Base-by-base conservation (phyloP, 2,797 vertebrate genomes). In the Babyrousa celebensis region DNA sequence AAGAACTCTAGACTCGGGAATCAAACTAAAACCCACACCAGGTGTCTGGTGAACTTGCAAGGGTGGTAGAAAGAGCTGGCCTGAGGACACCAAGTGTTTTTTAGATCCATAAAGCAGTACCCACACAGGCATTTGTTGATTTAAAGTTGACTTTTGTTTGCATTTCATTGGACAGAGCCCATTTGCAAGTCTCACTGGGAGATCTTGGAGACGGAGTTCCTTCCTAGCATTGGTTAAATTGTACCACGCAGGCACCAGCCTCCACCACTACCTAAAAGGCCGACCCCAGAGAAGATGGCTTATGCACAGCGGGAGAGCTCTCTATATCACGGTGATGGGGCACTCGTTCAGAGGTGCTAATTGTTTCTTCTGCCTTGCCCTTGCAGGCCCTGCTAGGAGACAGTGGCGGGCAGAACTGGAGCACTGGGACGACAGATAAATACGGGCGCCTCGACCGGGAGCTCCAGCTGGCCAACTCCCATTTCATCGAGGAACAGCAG, bases 401-500 rank as follows among this genome's bases (percentile, higher is more conserved):
- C 36, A 98, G 98, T 0, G 98, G 98, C 0, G 98, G 98, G 96
- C 99, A 98, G 97, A 99, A 98, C 86, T 99, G 99, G 99, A 99
- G 99, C 97, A 87, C 98, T 7, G 98, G 98, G 78, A 78, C 97
- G 3, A 21, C 71, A 0, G 99, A 99, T 95, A 99, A 99, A 89
- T 99, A 99, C 56, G 98, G 98, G n/a, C 98, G 99, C 7, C 98
- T 99, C 60, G 99, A 99, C 97, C 98, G 97, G 3, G 99, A 99
- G 85, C 98, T 99, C 85, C 99, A 99, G 86, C 98, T 98, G 12
- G 99, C 99, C 83, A 99, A 99, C 98, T 99, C 99, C 54, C 99
- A 99, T 92, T 99, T 99, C 96, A 99, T 99, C 0, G 99, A 99
- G 86, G 99, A 99, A 90, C 99, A 99, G 97, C 99, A 99, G 90